Conservation (phyloP, 2,113 vertebrate species). For the Copsychus sechellarum region DNA sequence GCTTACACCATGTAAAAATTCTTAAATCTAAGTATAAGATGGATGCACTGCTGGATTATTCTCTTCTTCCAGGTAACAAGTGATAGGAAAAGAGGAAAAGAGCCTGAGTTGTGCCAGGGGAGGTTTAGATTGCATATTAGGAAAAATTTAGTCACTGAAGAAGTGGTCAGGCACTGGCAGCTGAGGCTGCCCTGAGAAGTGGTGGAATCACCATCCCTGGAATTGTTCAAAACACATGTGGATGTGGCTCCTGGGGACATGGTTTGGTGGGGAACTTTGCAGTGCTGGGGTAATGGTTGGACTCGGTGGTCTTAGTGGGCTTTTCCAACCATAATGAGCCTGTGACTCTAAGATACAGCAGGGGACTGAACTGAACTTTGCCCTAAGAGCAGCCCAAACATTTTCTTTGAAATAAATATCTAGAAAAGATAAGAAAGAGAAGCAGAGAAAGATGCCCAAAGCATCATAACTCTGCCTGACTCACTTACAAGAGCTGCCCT, state of each 20-base stretch:
- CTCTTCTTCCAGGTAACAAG: not conserved
- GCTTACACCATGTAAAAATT: not conserved
- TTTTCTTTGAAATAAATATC: not conserved
- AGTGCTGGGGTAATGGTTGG: not conserved
- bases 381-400: not conserved
- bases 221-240: not conserved
- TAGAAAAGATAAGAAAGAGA: not conserved
- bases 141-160: not conserved
- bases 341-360: not conserved
- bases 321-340: not conserved
- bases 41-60: not conserved
- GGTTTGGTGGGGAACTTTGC: not conserved
- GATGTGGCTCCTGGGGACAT: not conserved
- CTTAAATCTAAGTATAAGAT: not conserved
- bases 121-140: not conserved
- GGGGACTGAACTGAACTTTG: not conserved
- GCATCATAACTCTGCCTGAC: not conserved
- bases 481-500: not conserved
- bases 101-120: not conserved
- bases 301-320: rapidly evolving
- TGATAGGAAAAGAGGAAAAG: not conserved
- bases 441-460: not conserved
- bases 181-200: not conserved
- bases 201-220: not conserved
- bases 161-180: not conserved